These are phyloP conservation scores for Drosophila antonietae DNA, from an alignment of 2,888 invertebrate genomes.

Conservation along the genomic window DNA sequence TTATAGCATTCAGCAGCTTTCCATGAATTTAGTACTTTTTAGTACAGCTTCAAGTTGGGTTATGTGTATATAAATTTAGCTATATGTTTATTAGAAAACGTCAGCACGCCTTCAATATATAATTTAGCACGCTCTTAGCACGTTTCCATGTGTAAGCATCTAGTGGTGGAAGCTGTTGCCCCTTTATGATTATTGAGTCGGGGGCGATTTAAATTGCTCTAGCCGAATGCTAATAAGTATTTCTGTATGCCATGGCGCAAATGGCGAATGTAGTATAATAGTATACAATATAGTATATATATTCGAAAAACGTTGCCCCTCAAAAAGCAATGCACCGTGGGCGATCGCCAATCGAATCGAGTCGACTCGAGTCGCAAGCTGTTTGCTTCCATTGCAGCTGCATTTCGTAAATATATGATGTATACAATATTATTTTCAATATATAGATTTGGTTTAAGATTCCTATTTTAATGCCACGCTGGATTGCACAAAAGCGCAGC, in stretches of 20 bases:
- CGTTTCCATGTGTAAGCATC: conserved; percentile 2
- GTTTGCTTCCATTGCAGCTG: conserved; percentile 41
- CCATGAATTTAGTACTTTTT: background rate
- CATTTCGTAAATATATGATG: conserved; percentile 11
- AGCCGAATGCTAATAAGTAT: conserved; percentile 41
- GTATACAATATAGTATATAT: conserved; percentile 10
- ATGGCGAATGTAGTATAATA: conserved; percentile 30
- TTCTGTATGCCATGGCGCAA: conserved; percentile 45
- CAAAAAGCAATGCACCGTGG: conserved; percentile 34
- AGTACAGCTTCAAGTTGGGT: background rate
- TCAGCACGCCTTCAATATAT: background rate
- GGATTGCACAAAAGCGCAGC: conserved; percentile 28
- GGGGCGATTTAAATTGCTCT: conserved; percentile 45
- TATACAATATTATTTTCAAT: conserved; percentile 31
- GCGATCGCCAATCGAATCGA: conserved; percentile 31
- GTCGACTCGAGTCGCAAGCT: conserved; percentile 21
- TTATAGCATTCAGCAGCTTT: background rate
- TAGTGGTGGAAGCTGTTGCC: background rate
- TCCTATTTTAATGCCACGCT: conserved; percentile 16
- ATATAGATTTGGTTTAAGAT: conserved; percentile 38
- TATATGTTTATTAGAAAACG: background rate
- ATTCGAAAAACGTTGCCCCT: conserved; percentile 23
- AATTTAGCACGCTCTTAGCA: conserved; percentile 16
- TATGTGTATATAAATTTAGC: background rate
- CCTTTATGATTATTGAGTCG: conserved; percentile 24